Percentiles rank a stretch among this genome's conserved stretches.
phyloP scores from a whole-genome alignment of 23 tunicate species.

The Botrylloides violaceus region DNA sequence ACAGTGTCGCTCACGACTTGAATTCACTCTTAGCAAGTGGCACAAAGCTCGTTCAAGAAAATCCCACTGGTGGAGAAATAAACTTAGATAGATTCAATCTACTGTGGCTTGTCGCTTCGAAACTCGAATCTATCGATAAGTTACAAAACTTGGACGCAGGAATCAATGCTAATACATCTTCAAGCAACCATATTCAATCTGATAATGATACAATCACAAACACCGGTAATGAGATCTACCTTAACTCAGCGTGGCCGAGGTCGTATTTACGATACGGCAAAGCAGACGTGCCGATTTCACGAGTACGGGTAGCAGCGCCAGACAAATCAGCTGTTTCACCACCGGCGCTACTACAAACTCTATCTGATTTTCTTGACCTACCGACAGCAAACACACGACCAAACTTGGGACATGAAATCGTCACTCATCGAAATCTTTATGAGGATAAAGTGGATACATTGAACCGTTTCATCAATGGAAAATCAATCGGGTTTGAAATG shows the following conservation, averaged over 20 bases:
- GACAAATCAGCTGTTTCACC: conserved; percentile 20
- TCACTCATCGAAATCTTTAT: background rate
- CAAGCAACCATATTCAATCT: background rate
- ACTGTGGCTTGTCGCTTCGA: conserved; percentile 81
- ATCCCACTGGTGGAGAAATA: background rate
- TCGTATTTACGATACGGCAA: conserved; percentile 41
- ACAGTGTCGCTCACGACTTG: background rate
- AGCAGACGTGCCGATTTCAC: conserved; percentile 8
- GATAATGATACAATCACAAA: background rate
- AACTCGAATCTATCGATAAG: conserved; percentile 11
- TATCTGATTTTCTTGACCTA: conserved; percentile 3
- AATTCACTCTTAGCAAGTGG: background rate
- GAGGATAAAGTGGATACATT: background rate
- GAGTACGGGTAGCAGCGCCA: background rate
- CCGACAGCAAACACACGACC: background rate
- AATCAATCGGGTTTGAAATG: conserved; percentile 78
- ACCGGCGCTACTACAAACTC: background rate
- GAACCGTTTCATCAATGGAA: conserved; percentile 27
- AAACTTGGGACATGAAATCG: background rate
- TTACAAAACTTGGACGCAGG: background rate
- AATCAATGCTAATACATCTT: background rate
- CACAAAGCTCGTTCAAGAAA: background rate
- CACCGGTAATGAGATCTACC: conserved; percentile 24
- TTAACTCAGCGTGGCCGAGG: conserved; percentile 41
- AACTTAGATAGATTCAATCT: conserved; percentile 59